Conservation (phyloP, 2,797 vertebrate genomes). For the Neomorphus geoffroyi region DNA sequence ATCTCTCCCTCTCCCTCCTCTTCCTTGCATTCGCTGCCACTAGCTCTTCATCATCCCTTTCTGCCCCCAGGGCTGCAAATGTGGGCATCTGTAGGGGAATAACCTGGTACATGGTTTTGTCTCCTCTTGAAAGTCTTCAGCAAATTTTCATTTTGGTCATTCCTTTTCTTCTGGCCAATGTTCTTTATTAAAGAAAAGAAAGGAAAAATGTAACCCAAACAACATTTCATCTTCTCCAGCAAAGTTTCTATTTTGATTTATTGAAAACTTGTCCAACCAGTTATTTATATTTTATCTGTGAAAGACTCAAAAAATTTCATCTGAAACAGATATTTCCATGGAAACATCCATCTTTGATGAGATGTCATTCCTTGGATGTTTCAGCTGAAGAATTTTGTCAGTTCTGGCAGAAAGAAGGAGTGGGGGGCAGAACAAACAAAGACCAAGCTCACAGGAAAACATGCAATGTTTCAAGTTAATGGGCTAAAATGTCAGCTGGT, state of each 20-base stretch:
- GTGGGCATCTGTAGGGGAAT: background rate
- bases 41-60: background rate
- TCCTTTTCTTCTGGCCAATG: background rate
- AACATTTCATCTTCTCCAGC: conserved; percentile 28
- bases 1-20: background rate
- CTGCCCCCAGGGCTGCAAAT: background rate
- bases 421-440: conserved; percentile 36
- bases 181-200: conserved; percentile 8
- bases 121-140: background rate
- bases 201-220: conserved; percentile 51
- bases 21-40: background rate
- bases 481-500: conserved; percentile 57
- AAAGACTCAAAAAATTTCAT: conserved; percentile 49
- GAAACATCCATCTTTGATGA: conserved; percentile 69
- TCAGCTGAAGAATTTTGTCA: conserved; percentile 66
- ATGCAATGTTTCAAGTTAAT: conserved; percentile 54
- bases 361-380: conserved; percentile 52
- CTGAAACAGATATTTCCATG: conserved; percentile 61
- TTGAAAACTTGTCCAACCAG: conserved; percentile 58
- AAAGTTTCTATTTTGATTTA: conserved; percentile 65
- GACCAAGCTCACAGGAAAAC: conserved; percentile 32
- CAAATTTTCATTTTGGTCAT: background rate
- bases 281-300: conserved; percentile 67
- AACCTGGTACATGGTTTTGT: background rate
- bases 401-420: conserved; percentile 27